These are phyloP conservation scores for Argyresthia goedartella DNA, from an alignment of 2,888 invertebrate genomes.

Conservation along the genomic window DNA sequence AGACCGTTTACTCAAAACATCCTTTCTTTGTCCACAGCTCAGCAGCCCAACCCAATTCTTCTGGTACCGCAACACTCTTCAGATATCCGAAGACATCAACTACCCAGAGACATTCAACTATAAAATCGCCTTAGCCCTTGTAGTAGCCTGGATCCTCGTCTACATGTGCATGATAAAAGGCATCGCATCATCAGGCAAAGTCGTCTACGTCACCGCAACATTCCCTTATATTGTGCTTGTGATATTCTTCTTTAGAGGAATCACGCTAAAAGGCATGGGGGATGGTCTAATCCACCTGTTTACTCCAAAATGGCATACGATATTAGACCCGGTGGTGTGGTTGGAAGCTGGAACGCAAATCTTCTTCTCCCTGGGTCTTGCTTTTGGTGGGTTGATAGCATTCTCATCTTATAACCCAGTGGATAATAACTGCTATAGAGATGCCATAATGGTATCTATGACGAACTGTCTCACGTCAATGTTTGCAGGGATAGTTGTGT, in stretches of 20 bases:
- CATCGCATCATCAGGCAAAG: slow-evolving; percentile 96
- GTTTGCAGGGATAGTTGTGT: slow-evolving; percentile 97
- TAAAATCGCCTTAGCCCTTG: slow-evolving; percentile 88
- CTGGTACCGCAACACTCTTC: slow-evolving; percentile 94
- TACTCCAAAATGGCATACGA: slow-evolving; percentile 92
- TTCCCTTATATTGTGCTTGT: slow-evolving; percentile 96
- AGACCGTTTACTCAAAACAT: slow-evolving; percentile 1
- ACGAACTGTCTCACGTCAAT: slow-evolving; percentile 96
- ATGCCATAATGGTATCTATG: slow-evolving; percentile 91
- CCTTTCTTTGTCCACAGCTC: slow-evolving; percentile 72
- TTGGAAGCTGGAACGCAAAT: slow-evolving; percentile 98
- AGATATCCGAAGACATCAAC: slow-evolving; percentile 91
- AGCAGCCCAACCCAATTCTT: slow-evolving; percentile 95
- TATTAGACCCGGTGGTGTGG: slow-evolving; percentile 96
- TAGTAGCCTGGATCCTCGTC: slow-evolving; percentile 93
- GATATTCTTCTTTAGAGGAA: slow-evolving; percentile 95
- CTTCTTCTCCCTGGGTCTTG: slow-evolving; percentile 95
- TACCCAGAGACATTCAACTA: slow-evolving; percentile 90
- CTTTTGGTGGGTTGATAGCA: slow-evolving; percentile 96
- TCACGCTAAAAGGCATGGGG: slow-evolving; percentile 87
- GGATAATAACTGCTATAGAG: slow-evolving; percentile 95
- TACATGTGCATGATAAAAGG: slow-evolving; percentile 98
- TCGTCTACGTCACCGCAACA: slow-evolving; percentile 96
- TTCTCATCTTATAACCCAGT: slow-evolving; percentile 97
- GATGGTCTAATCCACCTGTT: slow-evolving; percentile 92